Percentiles rank a stretch among this genome's conserved stretches.
Conservation (phyloP, 2,888 invertebrate species). For the Rosalia funebris region DNA sequence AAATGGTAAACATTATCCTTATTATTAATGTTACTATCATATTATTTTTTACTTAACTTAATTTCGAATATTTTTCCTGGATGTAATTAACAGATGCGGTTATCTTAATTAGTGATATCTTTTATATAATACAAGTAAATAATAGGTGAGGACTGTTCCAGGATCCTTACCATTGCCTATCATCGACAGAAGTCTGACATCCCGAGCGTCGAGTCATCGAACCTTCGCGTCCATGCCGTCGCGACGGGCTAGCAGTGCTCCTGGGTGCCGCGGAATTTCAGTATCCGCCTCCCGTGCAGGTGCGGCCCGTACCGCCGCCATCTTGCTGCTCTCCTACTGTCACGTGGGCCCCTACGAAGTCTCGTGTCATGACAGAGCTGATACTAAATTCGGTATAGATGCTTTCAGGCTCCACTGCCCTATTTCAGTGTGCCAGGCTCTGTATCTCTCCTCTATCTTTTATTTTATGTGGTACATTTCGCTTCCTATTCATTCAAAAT, state of each 20-base stretch:
- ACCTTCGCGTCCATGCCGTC: conserved; percentile 65
- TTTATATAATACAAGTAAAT: conserved; percentile 11
- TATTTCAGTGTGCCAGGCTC: conserved; percentile 26
- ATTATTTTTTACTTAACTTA: too few relatives aligned
- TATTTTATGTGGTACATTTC: conserved; percentile 11
- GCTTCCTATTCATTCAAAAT: too few relatives aligned
- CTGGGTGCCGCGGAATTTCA: conserved; percentile 54
- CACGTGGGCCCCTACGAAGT: conserved; percentile 65
- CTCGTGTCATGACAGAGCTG: conserved; percentile 25
- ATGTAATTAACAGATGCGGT: too few relatives aligned
- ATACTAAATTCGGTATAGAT: conserved; percentile 39
- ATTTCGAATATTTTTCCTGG: too few relatives aligned
- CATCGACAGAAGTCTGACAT: conserved; percentile 64
- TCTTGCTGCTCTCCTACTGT: conserved; percentile 90
- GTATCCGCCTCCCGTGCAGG: conserved; percentile 88
- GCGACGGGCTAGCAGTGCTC: conserved; percentile 68
- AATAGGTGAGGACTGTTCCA: conserved; percentile 50
- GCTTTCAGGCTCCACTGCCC: conserved; percentile 25
- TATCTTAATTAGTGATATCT: too few relatives aligned
- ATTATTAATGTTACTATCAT: too few relatives aligned
- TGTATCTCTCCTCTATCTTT: conserved; percentile 19
- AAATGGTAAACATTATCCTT: too few relatives aligned
- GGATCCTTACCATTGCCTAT: conserved; percentile 67
- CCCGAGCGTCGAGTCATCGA: conserved; percentile 66
- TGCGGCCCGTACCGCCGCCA: conserved; percentile 93